phyloP scores from a whole-genome alignment of 2,113 vertebrate genomes.

The Aphyosemion australe region DNA sequence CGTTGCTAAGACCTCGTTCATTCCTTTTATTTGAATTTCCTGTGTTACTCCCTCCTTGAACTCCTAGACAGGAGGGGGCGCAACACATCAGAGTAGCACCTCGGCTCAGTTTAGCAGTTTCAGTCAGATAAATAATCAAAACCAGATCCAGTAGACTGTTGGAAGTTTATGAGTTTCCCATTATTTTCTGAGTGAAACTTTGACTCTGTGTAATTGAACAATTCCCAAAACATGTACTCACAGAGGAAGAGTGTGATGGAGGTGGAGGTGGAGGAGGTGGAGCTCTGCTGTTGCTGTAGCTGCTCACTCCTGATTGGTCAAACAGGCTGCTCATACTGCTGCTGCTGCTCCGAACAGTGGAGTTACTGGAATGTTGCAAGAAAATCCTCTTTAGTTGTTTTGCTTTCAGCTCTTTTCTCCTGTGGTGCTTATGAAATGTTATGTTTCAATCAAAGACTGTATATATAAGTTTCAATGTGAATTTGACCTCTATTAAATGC shows the following conservation, averaged over 20 bases:
- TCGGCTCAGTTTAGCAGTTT: not conserved
- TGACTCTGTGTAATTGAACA: not conserved
- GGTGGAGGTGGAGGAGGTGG: slow-evolving; percentile 43
- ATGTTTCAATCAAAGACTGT: too few species aligned
- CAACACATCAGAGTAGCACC: too few species aligned
- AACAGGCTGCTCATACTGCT: slow-evolving; percentile 56
- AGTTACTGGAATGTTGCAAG: slow-evolving; percentile 8
- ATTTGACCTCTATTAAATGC: too few species aligned
- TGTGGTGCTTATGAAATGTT: too few species aligned
- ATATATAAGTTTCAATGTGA: too few species aligned
- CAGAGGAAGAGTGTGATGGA: not conserved
- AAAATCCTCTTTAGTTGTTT: not conserved
- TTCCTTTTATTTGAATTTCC: too few species aligned
- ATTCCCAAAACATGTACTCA: not conserved
- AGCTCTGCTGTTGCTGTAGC: not conserved
- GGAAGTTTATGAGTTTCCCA: slow-evolving; percentile 36
- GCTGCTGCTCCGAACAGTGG: slow-evolving; percentile 43
- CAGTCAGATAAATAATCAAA: not conserved
- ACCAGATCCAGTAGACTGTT: not conserved
- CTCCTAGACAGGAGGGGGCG: too few species aligned
- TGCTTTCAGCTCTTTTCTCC: too few species aligned
- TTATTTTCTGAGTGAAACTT: slow-evolving; percentile 42
- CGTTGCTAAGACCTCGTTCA: too few species aligned
- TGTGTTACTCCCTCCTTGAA: too few species aligned
- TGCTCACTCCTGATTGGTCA: slow-evolving; percentile 35